These are phyloP conservation scores for Orius insidiosus DNA, from an alignment of 1,140 invertebrate genomes.

Conservation along the genomic window DNA sequence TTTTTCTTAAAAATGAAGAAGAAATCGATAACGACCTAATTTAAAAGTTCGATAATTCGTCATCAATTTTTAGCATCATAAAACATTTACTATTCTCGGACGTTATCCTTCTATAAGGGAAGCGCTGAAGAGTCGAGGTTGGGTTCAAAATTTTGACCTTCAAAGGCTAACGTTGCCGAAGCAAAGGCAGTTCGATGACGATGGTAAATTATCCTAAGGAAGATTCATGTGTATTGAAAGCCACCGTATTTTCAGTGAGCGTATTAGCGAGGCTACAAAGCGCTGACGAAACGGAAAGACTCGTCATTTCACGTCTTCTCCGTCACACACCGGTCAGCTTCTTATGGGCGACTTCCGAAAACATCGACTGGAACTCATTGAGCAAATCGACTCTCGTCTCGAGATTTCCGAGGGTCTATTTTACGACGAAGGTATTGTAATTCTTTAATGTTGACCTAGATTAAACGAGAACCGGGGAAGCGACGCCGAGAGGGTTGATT, in stretches of 20 bases:
- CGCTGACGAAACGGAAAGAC: constrained; percentile 6
- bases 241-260: constrained; percentile 9
- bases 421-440: constrained; percentile 18
- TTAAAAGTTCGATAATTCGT: neutral
- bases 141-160: constrained; percentile 20
- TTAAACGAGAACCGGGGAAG: neutral
- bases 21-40: no score
- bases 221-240: neutral
- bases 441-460: neutral
- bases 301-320: constrained; percentile 10
- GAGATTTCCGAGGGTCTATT: constrained; percentile 18
- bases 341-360: constrained; percentile 14
- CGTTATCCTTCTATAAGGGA: constrained; percentile 19
- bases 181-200: constrained; percentile 9
- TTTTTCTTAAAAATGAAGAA: neutral
- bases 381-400: constrained; percentile 15
- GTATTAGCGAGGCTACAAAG: constrained; percentile 6
- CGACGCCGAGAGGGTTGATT: neutral
- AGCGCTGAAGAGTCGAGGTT: constrained; percentile 18
- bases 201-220: constrained; percentile 7
- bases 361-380: constrained; percentile 17
- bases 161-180: constrained; percentile 5
- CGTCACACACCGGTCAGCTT: constrained; percentile 16
- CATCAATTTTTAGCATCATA: constrained; percentile 14
- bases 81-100: constrained; percentile 20